These are phyloP conservation scores for Menidia menidia DNA, from an alignment of 2,797 vertebrate genomes.

Conservation along the genomic window DNA sequence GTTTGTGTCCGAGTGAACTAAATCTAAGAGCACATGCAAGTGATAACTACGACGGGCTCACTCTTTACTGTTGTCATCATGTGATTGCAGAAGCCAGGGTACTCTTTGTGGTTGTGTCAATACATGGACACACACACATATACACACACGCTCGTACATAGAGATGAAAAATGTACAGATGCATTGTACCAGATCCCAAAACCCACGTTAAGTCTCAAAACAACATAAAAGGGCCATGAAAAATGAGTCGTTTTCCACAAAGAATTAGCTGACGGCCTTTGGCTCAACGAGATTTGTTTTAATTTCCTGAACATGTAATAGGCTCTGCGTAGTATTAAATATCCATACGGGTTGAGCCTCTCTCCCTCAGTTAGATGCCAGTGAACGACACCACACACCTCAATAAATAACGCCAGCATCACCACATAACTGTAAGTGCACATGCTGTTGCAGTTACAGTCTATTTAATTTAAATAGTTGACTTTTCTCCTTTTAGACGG, in stretches of 20 bases:
- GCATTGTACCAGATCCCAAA: constrained; percentile 46
- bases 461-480: constrained; percentile 69
- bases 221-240: constrained; percentile 68
- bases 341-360: constrained; percentile 61
- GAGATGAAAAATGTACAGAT: constrained; percentile 43
- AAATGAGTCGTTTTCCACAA: constrained; percentile 68
- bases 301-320: constrained; percentile 78
- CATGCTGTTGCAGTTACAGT: constrained; percentile 47
- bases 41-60: constrained; percentile 74
- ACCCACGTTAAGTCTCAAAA: constrained; percentile 51
- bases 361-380: constrained; percentile 53
- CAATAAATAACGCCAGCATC: constrained; percentile 64
- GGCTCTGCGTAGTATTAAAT: constrained; percentile 68
- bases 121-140: constrained; percentile 18
- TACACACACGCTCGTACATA: constrained; percentile 8
- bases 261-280: constrained; percentile 66
- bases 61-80: constrained; percentile 78
- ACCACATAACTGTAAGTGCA: constrained; percentile 35
- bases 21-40: constrained; percentile 63
- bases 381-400: constrained; percentile 63
- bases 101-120: constrained; percentile 60
- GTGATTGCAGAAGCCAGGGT: constrained; percentile 66
- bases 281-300: constrained; percentile 69
- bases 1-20: constrained; percentile 55
- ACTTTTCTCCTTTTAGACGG: constrained; percentile 60